Evolutionary conservation across 2,888 invertebrate genomes (phyloP), one percentile per base, ranked within the genome.

Genomic region (Mylabris sibirica): DNA sequence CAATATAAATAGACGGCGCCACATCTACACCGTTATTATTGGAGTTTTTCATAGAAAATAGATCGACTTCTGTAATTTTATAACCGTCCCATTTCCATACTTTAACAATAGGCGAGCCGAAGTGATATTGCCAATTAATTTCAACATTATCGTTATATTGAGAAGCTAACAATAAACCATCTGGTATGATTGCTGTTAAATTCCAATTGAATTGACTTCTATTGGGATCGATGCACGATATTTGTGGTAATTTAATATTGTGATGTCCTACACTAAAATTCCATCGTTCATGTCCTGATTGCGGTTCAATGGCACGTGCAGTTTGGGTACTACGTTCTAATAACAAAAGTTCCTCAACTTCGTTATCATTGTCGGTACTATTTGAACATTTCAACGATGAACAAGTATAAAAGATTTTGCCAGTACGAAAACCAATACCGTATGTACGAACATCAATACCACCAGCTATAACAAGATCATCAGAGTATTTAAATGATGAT

Each of bases 181-280:
- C 91, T 0, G 92, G 91, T 44, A 95, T 87, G 74, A 90, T 81
- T 38, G 93, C 91, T 83, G 89, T 86, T 64, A 92, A 85, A 63
- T 89, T 88, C 73, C 90, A 86, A 75, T 89, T 86, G 5, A 78
- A 77, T 59, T 76, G 68, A 49, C 80, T 77, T 3, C 75, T 71
- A 65, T 80, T 74, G 3, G 73, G 64, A 67, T 81, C 79, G n/a
- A 82, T 77, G 72, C 85, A 85, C 72, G 79, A 81, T 60, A 85
- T 84, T 66, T 86, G 85, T 66, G 88, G 79, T 79, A 92, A 68
- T 66, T 91, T 91, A 63, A 97, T 81, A 76, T 96, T 93, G 83
- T 97, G 95, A 75, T 94, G 92, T 0, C 94, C 96, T 24, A 98
- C 97, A 84, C 96, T 97, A 83, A 97, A 98, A 87, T 98, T 98